Evolutionary conservation across 2,113 vertebrate genomes (phyloP).

Genomic region (Phocoena sinus): DNA sequence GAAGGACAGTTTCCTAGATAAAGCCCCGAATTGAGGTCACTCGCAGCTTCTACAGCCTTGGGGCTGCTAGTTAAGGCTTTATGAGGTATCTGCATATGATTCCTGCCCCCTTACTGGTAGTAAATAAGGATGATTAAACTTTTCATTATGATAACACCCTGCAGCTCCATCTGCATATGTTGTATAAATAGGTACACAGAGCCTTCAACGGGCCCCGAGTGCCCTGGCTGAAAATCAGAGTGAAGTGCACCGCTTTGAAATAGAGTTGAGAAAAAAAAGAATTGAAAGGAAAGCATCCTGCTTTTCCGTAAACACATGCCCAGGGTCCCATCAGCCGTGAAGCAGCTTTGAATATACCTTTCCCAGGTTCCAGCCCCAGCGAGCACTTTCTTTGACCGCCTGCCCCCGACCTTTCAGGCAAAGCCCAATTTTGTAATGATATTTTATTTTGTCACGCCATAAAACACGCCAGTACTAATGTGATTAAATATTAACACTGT

Average conservation of each 20-base stretch:
- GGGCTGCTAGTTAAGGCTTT: slow-evolving; percentile 49
- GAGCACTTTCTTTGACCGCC: not conserved
- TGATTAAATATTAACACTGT: slow-evolving; percentile 76
- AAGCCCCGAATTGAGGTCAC: slow-evolving; percentile 55
- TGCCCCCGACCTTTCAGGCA: not conserved
- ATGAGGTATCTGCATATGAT: slow-evolving; percentile 39
- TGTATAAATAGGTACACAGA: slow-evolving; percentile 52
- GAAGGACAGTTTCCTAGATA: slow-evolving; percentile 51
- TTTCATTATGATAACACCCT: slow-evolving; percentile 53
- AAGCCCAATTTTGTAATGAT: slow-evolving; percentile 55
- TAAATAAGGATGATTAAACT: slow-evolving; percentile 69
- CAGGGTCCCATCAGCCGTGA: not conserved
- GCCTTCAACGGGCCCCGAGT: not conserved
- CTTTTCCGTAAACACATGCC: not conserved
- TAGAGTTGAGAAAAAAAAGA: not conserved
- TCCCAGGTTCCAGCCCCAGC: not conserved
- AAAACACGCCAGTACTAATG: slow-evolving; percentile 68
- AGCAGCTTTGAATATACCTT: not conserved
- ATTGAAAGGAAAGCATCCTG: not conserved
- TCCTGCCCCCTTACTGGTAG: slow-evolving; percentile 42
- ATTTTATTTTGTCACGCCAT: slow-evolving; percentile 71
- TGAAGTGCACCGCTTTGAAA: slow-evolving; percentile 30
- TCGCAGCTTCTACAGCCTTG: slow-evolving; percentile 1
- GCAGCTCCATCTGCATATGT: slow-evolving; percentile 48
- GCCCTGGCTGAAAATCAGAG: slow-evolving; percentile 30